Percentiles rank a stretch among this genome's conserved stretches.
Conservation (phyloP, 2,888 invertebrate species). For the Furcula furcula region DNA sequence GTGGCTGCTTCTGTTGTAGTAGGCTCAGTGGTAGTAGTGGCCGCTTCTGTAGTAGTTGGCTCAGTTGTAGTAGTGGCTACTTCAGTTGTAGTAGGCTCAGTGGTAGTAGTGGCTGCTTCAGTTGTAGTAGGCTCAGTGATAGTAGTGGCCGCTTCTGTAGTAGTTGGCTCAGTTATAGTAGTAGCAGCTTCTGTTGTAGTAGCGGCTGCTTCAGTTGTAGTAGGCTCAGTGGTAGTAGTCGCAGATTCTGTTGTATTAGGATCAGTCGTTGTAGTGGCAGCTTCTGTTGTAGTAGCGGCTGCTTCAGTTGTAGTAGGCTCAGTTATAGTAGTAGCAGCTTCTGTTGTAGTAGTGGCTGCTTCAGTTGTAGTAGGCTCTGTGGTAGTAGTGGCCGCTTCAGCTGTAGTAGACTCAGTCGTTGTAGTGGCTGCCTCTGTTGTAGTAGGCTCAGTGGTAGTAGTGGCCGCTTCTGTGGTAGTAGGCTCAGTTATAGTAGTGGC, state of each 20-base stretch:
- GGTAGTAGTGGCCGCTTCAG: neutral
- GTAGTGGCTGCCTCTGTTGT: neutral
- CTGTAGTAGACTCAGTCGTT: no score
- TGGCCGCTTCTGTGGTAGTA: neutral
- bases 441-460: neutral
- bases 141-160: no score
- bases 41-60: slow-evolving; percentile 2
- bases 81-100: no score
- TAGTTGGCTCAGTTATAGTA: no score
- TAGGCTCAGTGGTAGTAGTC: no score
- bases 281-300: slow-evolving; percentile 2
- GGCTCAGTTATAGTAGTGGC: slow-evolving; percentile 1
- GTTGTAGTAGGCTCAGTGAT: slow-evolving; percentile 1
- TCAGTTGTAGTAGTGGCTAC: slow-evolving; percentile 2
- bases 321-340: neutral
- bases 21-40: slow-evolving; percentile 2
- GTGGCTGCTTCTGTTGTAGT: slow-evolving; percentile 7
- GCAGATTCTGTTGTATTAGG: no score
- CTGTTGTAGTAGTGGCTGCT: neutral
- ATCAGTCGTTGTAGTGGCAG: no score
- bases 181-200: no score
- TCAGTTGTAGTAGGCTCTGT: neutral
- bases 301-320: neutral
- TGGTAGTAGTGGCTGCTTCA: neutral
- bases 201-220: slow-evolving; percentile 1